Conservation (phyloP, 2,888 invertebrate genomes). For the Sisyra nigra region DNA sequence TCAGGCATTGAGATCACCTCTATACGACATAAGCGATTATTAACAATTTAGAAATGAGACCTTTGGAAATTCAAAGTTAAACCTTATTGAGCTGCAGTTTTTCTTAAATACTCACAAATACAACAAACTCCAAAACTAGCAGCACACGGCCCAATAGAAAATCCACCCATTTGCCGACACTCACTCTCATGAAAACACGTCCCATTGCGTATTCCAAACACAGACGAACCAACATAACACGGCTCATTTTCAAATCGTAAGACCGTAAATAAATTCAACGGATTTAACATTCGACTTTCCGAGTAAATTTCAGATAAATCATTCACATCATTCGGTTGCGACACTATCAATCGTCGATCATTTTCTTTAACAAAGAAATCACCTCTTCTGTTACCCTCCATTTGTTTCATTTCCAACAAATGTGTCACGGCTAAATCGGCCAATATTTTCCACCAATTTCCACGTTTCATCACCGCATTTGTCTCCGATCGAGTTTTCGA, state of each 20-base stretch:
- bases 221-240: conserved; percentile 33
- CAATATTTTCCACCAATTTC: too few species aligned
- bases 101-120: conserved; percentile 41
- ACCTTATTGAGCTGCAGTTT: neutral
- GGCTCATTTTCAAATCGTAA: conserved; percentile 49
- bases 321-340: too few species aligned
- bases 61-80: conserved; percentile 2
- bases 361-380: too few species aligned
- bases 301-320: too few species aligned
- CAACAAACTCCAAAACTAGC: conserved; percentile 61
- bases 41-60: conserved; percentile 2
- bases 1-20: too few species aligned
- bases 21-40: conserved; percentile 2
- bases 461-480: too few species aligned
- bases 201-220: conserved; percentile 44
- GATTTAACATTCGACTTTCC: too few species aligned
- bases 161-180: conserved; percentile 44
- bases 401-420: too few species aligned
- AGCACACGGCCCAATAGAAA: conserved; percentile 48
- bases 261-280: conserved; percentile 49
- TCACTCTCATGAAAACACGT: conserved; percentile 51
- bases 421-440: too few species aligned
- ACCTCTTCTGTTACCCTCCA: too few species aligned
- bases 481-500: too few species aligned
- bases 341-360: too few species aligned